These are phyloP conservation scores for Nyctibius bracteatus DNA, from an alignment of 2,113 vertebrate species.

Conservation along the genomic window DNA sequence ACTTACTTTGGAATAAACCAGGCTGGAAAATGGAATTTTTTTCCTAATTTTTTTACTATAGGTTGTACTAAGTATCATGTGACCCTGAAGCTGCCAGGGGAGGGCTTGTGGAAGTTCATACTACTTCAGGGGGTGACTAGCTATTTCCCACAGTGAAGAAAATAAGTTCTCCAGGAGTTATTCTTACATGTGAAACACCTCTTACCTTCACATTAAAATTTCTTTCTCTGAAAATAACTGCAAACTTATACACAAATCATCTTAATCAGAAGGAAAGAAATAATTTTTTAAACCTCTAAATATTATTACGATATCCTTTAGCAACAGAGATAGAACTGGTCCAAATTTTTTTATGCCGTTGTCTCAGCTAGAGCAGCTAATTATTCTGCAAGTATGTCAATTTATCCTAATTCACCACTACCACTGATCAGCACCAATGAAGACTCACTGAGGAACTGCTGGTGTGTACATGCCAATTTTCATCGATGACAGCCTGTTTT, in stretches of 20 bases:
- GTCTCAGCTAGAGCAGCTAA: not conserved
- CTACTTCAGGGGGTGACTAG: not conserved
- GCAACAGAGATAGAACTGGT: not conserved
- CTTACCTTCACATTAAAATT: not conserved
- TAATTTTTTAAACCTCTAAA: not conserved
- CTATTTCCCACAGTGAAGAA: not conserved
- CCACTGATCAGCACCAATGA: not conserved
- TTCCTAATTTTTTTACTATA: not conserved
- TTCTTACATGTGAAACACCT: not conserved
- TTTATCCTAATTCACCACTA: not conserved
- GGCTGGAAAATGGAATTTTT: not conserved
- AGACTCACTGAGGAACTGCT: not conserved
- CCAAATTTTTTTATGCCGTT: not conserved
- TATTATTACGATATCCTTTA: not conserved
- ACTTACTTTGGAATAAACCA: not conserved
- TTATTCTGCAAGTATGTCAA: not conserved
- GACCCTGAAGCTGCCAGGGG: not conserved
- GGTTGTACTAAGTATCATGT: not conserved
- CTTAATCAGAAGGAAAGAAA: not conserved
- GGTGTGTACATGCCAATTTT: not conserved
- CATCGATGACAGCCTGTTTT: not conserved
- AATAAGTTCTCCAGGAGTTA: fast-evolving
- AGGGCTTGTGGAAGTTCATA: not conserved
- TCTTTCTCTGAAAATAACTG: not conserved
- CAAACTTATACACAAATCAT: not conserved